phyloP scores from a whole-genome alignment of 2,888 invertebrate species.

The Atethmia centrago region DNA sequence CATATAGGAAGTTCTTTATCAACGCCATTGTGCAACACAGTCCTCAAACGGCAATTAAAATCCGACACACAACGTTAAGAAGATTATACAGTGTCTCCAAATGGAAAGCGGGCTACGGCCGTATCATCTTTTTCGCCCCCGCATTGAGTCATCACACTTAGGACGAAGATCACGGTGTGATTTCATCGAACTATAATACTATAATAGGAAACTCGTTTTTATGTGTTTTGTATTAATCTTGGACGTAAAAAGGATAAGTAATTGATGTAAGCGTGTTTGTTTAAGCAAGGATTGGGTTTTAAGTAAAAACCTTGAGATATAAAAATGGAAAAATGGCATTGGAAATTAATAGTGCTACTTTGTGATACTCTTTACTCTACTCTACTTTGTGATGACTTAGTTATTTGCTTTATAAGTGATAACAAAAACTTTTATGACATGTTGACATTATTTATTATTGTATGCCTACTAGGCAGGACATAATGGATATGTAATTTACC shows the following conservation, averaged over 20 bases:
- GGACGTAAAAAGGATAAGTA: constrained; percentile 31
- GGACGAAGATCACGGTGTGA: constrained; percentile 42
- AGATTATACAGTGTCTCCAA: constrained; percentile 30
- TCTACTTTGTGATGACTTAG: no score
- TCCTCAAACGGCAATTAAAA: constrained; percentile 18
- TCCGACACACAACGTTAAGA: background rate
- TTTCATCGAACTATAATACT: constrained; percentile 62
- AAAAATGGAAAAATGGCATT: background rate
- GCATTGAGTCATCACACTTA: constrained; percentile 52
- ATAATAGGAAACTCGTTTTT: constrained; percentile 53
- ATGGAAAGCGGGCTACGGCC: constrained; percentile 47
- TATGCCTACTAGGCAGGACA: no score
- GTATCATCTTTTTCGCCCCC: constrained; percentile 62
- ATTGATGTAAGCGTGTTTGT: constrained; percentile 32
- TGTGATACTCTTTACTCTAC: no score
- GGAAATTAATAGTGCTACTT: background rate
- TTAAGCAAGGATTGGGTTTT: constrained; percentile 1
- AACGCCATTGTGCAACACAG: constrained; percentile 32
- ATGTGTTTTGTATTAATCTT: constrained; percentile 35
- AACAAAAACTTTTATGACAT: no score
- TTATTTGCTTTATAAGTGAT: no score
- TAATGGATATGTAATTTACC: no score
- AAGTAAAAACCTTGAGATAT: background rate
- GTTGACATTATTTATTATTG: no score
- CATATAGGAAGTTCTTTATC: constrained; percentile 32